A percentile compares a stretch with the other conserved stretches of the same genome.
Evolutionary conservation across 2,113 vertebrate species (phyloP).

Genomic region (Entelurus aequoreus): DNA sequence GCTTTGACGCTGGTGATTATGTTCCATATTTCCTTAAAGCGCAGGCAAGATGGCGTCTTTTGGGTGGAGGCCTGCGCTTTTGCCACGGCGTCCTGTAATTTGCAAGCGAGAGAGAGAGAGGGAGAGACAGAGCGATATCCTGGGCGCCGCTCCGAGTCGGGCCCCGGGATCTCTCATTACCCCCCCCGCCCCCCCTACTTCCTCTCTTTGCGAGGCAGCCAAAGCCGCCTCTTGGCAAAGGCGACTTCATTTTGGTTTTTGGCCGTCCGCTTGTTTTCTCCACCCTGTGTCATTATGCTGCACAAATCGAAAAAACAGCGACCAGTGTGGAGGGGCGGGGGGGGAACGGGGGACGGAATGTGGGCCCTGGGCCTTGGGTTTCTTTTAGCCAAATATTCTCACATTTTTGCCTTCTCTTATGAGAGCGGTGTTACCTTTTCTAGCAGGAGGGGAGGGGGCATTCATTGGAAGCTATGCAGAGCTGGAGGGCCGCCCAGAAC

Average conservation of each 20-base stretch:
- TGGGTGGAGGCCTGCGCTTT: slow-evolving; percentile 62
- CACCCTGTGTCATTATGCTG: slow-evolving; percentile 90
- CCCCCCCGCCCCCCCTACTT: slow-evolving; percentile 60
- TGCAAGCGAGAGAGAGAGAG: slow-evolving; percentile 61
- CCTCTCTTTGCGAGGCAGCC: slow-evolving; percentile 76
- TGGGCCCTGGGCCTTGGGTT: neutral
- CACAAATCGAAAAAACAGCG: slow-evolving; percentile 79
- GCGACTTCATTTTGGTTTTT: slow-evolving; percentile 84
- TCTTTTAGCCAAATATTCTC: slow-evolving; percentile 8
- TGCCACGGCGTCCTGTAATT: slow-evolving; percentile 67
- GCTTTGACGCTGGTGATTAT: neutral
- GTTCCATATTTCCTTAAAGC: slow-evolving; percentile 1
- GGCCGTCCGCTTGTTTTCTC: slow-evolving; percentile 78
- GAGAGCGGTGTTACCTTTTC: slow-evolving; percentile 4
- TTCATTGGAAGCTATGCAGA: slow-evolving; percentile 40
- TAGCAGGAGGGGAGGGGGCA: slow-evolving; percentile 39
- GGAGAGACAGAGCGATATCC: slow-evolving; percentile 24
- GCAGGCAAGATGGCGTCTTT: slow-evolving; percentile 64
- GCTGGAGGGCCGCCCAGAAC: slow-evolving; percentile 62
- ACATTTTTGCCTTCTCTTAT: slow-evolving; percentile 4
- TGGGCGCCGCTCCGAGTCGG: slow-evolving; percentile 52
- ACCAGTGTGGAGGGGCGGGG: slow-evolving; percentile 16
- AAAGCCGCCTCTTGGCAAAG: slow-evolving; percentile 80
- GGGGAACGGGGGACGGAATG: slow-evolving; percentile 31
- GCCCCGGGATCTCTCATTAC: slow-evolving; percentile 76